Evolutionary conservation across 2,888 invertebrate species (phyloP).

Genomic region (Quadriops clusia): DNA sequence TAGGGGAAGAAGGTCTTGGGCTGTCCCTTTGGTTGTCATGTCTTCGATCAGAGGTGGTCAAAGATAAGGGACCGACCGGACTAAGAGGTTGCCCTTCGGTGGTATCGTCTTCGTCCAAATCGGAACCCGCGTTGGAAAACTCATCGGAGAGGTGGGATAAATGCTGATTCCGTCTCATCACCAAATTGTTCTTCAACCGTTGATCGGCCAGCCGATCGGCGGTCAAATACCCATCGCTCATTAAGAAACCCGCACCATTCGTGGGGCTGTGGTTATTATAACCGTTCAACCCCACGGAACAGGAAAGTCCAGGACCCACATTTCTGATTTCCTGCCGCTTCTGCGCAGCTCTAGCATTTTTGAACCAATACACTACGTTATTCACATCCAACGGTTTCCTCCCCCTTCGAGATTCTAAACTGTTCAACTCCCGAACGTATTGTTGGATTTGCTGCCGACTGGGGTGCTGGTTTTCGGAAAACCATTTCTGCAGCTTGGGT

Average conservation of each 20-base stretch:
- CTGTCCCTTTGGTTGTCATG: conserved; percentile 39
- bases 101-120: conserved; percentile 56
- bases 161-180: conserved; percentile 42
- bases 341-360: conserved; percentile 92
- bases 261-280: conserved; percentile 54
- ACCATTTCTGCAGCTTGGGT: conserved; percentile 94
- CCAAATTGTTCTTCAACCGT: conserved; percentile 51
- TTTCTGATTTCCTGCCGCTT: conserved; percentile 76
- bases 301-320: conserved; percentile 44
- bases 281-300: conserved; percentile 50
- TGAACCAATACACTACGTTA: conserved; percentile 96
- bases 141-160: conserved; percentile 57
- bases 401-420: conserved; percentile 81
- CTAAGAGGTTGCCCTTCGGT: conserved; percentile 45
- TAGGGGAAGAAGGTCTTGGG: conserved; percentile 36
- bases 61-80: conserved; percentile 56
- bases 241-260: conserved; percentile 49
- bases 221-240: conserved; percentile 47
- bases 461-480: conserved; percentile 93
- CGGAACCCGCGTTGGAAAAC: conserved; percentile 53
- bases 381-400: conserved; percentile 90
- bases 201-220: conserved; percentile 38
- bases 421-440: conserved; percentile 88
- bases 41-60: conserved; percentile 51
- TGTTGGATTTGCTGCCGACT: conserved; percentile 92